phyloP scores from a whole-genome alignment of 35 echinoderm and acorn worm species.

The Strongylocentrotus purpuratus region DNA sequence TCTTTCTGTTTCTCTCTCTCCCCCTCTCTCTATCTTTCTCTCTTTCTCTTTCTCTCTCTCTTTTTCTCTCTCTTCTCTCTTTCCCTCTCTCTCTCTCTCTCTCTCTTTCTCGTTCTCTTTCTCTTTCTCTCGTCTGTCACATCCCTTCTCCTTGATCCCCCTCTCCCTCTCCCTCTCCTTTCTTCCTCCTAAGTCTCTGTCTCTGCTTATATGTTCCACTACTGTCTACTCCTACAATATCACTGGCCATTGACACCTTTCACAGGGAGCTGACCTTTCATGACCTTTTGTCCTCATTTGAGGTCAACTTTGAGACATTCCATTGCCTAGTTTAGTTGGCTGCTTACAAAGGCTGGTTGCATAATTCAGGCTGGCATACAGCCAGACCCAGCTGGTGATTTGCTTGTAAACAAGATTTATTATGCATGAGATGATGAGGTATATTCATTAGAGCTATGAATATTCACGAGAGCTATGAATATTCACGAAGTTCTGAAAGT shows the following conservation, averaged over 20 bases:
- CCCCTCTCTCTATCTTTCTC: not conserved
- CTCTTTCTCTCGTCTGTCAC: not conserved
- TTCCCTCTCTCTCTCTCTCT: not conserved
- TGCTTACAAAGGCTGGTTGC: not conserved
- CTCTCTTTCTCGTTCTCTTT: not conserved
- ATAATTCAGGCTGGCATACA: not conserved
- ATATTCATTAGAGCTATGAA: not conserved
- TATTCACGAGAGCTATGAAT: not conserved
- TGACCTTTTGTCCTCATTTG: not conserved
- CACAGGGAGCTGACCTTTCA: not conserved
- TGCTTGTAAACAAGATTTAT: not conserved
- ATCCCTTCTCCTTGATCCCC: not conserved
- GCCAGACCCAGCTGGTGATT: not conserved
- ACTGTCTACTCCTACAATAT: not conserved
- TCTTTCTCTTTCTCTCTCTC: not conserved
- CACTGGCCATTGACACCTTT: not conserved
- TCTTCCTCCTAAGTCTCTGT: not conserved
- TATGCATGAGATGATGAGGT: not conserved
- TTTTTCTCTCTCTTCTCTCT: not conserved
- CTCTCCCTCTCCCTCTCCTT: not conserved
- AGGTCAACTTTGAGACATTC: conserved; percentile 1
- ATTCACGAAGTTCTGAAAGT: not conserved
- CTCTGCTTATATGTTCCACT: not conserved
- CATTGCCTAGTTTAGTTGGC: conserved; percentile 36
- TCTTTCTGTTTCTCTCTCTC: not conserved